Base-by-base conservation (phyloP, 2,888 invertebrate genomes). In the Nephrocerus scutellatus region DNA sequence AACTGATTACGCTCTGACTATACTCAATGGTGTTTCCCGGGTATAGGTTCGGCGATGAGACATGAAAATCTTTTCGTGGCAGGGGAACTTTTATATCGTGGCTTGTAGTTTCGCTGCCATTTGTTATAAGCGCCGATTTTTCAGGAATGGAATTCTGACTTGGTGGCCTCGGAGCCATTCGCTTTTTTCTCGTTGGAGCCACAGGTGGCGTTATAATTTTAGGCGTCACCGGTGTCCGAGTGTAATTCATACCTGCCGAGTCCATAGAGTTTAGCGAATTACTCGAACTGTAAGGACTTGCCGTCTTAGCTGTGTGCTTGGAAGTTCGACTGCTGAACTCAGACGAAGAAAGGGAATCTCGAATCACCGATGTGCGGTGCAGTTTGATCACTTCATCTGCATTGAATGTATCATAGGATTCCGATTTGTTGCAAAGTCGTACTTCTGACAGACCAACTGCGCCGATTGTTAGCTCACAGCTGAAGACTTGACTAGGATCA, bases 191-290 rank as follows among this genome's bases (percentile, higher is more conserved):
- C 22, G 66, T 59, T 13, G 62, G 62, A 32, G 61, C 56, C 2
- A 58, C 53, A 35, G 59, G 37, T 12, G 54, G 21, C 4, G 46
- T 43, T 28, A 57, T 50, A 3, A 53, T 47, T 13, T 50, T 47
- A 4, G 59, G 54, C 31, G 59, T 53, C 23, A 59, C 55, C 12
- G 56, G 56, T 2, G 58, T 54, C 1, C 65, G 57, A 19, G 56
- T 60, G 14, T 60, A 63, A 44, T 62, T 63, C 56, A 68, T 59
- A 25, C 68, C 69, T 16, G 68, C 59, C 5, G 69, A 69, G 50
- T 68, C 68, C 54, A 66, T 62, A 3, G 69, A 69, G 51, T 68
- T 69, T 4, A 69, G 53, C 6, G 69, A 69, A 36, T 68, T 69
- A 35, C 60, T 68, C 24, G 69, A 69, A 47, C 69, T 69, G 28